Percentiles rank a stretch among this genome's conserved stretches.
Evolutionary conservation across 2,888 invertebrate genomes (phyloP).

Genomic region (Unio pictorum): DNA sequence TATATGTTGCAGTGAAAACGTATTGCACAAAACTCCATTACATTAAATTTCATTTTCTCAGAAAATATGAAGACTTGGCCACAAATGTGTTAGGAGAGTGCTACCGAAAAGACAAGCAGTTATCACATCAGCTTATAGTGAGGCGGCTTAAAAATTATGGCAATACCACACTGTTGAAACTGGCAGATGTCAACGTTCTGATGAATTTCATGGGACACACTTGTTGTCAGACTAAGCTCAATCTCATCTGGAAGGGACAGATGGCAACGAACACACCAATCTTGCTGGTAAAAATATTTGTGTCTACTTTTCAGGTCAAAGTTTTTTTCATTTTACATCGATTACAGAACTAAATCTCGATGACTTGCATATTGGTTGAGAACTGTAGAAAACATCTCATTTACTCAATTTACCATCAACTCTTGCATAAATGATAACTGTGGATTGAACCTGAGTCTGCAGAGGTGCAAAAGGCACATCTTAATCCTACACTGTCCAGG

Average conservation of each 20-base stretch:
- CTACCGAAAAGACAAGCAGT: slow-evolving; percentile 59
- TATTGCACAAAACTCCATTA: no score
- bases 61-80: slow-evolving; percentile 65
- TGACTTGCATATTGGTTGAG: no score
- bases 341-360: no score
- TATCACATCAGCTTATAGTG: slow-evolving; percentile 61
- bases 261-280: slow-evolving; percentile 68
- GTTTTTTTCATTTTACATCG: no score
- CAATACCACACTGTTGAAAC: slow-evolving; percentile 56
- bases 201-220: slow-evolving; percentile 71
- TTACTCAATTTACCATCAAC: no score
- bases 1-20: no score
- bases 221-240: slow-evolving; percentile 70
- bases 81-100: slow-evolving; percentile 65
- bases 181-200: slow-evolving; percentile 64
- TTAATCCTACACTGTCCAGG: no score
- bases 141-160: slow-evolving; percentile 62
- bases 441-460: no score
- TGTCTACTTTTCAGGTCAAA: no score
- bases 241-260: slow-evolving; percentile 69
- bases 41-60: slow-evolving; percentile 16
- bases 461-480: no score
- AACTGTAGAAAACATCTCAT: no score
- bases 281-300: slow-evolving; percentile 56
- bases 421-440: no score